Percentiles rank a stretch among this genome's conserved stretches.
phyloP scores from a whole-genome alignment of 2,113 vertebrate species.

The Meleagris gallopavo region DNA sequence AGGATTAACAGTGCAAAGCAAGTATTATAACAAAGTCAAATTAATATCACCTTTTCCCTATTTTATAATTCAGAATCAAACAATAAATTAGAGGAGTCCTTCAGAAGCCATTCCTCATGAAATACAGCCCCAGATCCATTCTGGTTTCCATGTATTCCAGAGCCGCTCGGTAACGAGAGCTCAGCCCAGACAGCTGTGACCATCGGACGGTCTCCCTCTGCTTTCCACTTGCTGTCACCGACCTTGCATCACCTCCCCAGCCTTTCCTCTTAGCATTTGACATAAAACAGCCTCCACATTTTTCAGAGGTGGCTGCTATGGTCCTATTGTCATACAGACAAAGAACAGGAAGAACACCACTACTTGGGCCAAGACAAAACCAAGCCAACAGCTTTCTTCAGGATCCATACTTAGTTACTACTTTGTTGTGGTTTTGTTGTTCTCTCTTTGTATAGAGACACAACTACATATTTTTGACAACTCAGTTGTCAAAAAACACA shows the following conservation, averaged over 20 bases:
- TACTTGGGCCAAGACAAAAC: background rate
- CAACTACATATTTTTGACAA: background rate
- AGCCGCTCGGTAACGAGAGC: background rate
- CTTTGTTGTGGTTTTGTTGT: background rate
- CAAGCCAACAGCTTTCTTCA: background rate
- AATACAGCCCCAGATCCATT: background rate
- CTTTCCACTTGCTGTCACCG: background rate
- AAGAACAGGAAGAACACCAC: background rate
- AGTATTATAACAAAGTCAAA: conserved; percentile 71
- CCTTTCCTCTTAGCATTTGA: background rate
- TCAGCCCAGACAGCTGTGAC: background rate
- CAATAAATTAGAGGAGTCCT: conserved; percentile 67
- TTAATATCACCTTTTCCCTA: conserved; percentile 72
- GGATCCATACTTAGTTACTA: background rate
- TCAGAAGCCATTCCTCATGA: background rate
- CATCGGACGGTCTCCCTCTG: background rate
- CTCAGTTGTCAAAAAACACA: conserved; percentile 6
- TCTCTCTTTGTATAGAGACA: no score
- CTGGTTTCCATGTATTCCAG: background rate
- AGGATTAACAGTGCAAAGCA: conserved; percentile 69
- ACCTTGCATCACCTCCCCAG: background rate
- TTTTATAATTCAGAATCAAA: conserved; percentile 71
- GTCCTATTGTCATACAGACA: background rate
- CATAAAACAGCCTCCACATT: background rate
- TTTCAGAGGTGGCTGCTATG: background rate